Evolutionary conservation across 2,797 vertebrate species (phyloP).

Genomic region (Rhinatrema bivittatum): DNA sequence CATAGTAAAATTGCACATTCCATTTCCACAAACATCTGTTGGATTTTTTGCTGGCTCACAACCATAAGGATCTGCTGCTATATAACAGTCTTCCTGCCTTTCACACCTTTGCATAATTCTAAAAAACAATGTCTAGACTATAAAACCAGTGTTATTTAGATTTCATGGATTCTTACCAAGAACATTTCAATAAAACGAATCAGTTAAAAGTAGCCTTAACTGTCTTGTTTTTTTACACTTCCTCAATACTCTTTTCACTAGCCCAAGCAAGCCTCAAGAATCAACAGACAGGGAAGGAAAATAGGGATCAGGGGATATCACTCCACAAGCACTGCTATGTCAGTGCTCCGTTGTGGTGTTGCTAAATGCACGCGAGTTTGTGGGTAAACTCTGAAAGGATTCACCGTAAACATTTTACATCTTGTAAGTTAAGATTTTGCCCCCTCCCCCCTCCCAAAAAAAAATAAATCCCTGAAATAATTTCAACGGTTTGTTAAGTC

Average conservation of each 20-base stretch:
- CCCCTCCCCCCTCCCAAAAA: no score
- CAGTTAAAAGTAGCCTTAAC: conserved; percentile 23
- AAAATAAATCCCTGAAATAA: no score
- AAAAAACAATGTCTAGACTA: conserved; percentile 24
- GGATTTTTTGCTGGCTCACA: conserved; percentile 23
- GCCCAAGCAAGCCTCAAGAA: conserved; percentile 16
- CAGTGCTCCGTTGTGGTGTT: conserved; percentile 26
- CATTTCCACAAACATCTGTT: no score
- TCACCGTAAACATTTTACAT: no score
- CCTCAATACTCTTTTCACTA: neutral
- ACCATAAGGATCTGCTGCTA: conserved; percentile 24
- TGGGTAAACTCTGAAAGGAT: no score
- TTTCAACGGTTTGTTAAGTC: no score
- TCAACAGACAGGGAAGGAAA: conserved; percentile 17
- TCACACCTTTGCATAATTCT: conserved; percentile 33
- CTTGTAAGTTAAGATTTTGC: conserved; percentile 23
- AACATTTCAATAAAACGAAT: conserved; percentile 10
- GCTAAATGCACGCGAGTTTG: conserved; percentile 23
- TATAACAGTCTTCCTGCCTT: conserved; percentile 32
- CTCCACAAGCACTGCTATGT: conserved; percentile 3
- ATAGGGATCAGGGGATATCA: conserved; percentile 15
- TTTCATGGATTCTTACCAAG: no score
- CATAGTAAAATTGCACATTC: conserved; percentile 13
- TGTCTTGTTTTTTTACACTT: conserved; percentile 2
- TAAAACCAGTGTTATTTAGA: conserved; percentile 5